phyloP scores from a whole-genome alignment of 2,797 vertebrate genomes.

The Garrulus glandarius region DNA sequence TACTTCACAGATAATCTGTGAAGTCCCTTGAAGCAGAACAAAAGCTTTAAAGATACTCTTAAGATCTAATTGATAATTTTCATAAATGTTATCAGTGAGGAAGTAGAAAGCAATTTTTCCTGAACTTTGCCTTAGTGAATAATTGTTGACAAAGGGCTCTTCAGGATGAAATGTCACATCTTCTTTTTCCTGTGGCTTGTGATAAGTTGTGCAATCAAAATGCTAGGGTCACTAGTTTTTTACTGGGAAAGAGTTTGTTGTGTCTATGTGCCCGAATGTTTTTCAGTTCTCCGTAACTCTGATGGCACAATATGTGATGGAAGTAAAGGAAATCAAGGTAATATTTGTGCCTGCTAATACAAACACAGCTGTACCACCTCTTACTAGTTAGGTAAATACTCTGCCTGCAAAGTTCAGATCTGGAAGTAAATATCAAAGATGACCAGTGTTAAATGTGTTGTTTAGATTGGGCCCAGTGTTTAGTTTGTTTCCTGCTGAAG shows the following conservation, averaged over 20 bases:
- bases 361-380: neutral
- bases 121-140: conserved; percentile 2
- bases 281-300: neutral
- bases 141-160: neutral
- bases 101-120: neutral
- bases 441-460: neutral
- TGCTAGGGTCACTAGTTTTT: neutral
- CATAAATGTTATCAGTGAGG: neutral
- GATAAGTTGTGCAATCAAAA: neutral
- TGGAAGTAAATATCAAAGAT: neutral
- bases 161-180: neutral
- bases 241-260: neutral
- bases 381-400: neutral
- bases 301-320: neutral
- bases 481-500: neutral
- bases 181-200: neutral
- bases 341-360: neutral
- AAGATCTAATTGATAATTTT: neutral
- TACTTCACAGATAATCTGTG: neutral
- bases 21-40: neutral
- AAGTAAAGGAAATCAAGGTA: neutral
- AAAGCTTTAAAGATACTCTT: neutral
- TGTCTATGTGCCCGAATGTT: neutral
- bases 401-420: neutral
- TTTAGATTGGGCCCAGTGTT: neutral